Evolutionary conservation across 2,888 invertebrate genomes (phyloP).

Genomic region (Hoplodrina blanda): DNA sequence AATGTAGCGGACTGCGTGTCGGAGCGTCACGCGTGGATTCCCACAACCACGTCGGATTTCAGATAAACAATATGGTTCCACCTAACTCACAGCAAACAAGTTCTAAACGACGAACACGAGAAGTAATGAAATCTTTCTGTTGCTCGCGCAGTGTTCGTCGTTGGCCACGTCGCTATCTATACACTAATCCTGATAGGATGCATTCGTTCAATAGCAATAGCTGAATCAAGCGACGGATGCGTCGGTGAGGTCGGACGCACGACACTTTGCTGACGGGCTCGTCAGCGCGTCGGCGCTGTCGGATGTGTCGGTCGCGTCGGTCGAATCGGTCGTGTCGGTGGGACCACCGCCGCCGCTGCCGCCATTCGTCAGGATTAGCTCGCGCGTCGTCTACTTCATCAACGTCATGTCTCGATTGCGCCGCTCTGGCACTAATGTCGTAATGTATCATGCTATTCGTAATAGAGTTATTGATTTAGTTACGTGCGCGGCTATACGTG

Average conservation of each 20-base stretch:
- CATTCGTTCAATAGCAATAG: background rate
- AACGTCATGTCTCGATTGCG: slow-evolving; percentile 19
- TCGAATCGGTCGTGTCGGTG: background rate
- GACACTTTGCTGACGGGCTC: background rate
- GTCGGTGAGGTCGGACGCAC: background rate
- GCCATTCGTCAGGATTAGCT: slow-evolving; percentile 23
- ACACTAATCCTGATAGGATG: background rate
- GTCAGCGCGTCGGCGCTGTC: background rate
- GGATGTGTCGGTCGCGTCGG: background rate
- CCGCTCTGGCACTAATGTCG: slow-evolving; percentile 11
- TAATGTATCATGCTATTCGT: background rate
- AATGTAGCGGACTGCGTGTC: no score
- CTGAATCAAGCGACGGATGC: background rate
- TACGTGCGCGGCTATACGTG: background rate
- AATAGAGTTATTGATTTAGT: background rate
- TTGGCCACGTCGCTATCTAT: no score
- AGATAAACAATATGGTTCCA: no score
- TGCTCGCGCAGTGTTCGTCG: no score
- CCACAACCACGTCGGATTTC: no score
- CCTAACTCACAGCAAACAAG: no score
- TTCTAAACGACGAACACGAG: no score
- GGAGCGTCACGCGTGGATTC: no score
- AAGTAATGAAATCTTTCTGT: no score
- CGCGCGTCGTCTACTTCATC: slow-evolving; percentile 29
- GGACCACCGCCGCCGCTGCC: background rate